Base-by-base conservation (phyloP, 1,140 invertebrate genomes). In the Apocrypta bakeri region DNA sequence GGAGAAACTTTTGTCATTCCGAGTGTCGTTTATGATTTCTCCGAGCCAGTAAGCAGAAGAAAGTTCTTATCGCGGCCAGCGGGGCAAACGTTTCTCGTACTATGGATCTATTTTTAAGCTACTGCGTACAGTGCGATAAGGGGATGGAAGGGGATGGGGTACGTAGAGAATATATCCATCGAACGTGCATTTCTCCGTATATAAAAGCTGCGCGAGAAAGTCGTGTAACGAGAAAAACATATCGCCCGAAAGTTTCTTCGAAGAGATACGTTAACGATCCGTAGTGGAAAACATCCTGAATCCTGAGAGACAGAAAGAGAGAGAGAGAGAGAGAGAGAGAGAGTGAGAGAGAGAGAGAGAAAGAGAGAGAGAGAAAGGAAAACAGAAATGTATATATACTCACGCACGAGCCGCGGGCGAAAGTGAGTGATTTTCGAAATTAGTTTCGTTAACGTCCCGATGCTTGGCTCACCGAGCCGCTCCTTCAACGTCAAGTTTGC, bases 401-500 rank as follows among this genome's bases (percentile, higher is more conserved):
- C 29, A 9, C 66, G 12, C 66, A 29, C 17, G 25, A 29, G 48
- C 48, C 48, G 77, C 9, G 68, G 40, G 77, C 42, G 77, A 79
- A 79, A 79, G 69, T 79, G 77, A 83, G 72, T 64, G 82, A 83
- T 83, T 83, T 79, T 27, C 82, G 40, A 83, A 83, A 83, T 83
- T 83, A 79, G 71, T 79, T 83, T 83, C 77, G 82, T 83, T 83
- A 83, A 83, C 66, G 81, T 68, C 63, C 12, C 61, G 76, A 78
- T 77, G 71, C 82, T 83, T 79, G 56, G 75, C 82, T 78, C n/a
- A n/a, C 61, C 68, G 24, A 33, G 82, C 76, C 40, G 61, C 21
- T 21, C 42, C 48, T 74, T 56, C 31, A 80, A 61, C 40, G 61
- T 33, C 69, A 68, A 77, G 61, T 83, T 79, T 78, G 76, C 69